Base-by-base conservation (phyloP, 2,797 vertebrate genomes). In the Alca torda region DNA sequence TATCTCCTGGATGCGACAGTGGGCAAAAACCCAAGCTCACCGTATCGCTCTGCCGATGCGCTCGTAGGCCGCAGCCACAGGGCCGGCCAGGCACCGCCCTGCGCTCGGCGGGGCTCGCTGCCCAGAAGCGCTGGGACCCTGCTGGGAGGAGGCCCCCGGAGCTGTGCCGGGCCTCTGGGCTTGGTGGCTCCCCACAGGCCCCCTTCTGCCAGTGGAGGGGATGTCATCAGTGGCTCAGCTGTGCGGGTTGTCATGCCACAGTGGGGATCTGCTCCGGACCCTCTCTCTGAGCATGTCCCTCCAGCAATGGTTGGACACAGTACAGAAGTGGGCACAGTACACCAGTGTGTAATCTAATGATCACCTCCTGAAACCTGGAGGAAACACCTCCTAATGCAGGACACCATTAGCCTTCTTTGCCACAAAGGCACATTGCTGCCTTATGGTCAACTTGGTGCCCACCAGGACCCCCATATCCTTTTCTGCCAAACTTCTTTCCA, bases 21-120 rank as follows among this genome's bases (percentile, higher is more conserved):
- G 54, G 60, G 13, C 2, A 45, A 72, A 54, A 37, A 7, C 3
- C 24, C 3, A 9, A 73, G 14, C 9, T 56, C 1, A 4, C 0
- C 3, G 10, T 4, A 9, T 12, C 1, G 1, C 13, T 45, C 17
- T 48, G 13, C 20, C 1, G 4, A 43, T 11, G 15, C 0, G 0
- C 13, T 57, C 0, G 1, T 4, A 19, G 24, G 10, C 39, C 76
- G 59, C 35, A 68, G 35, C 13, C 0, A 1, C 67, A 16, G 20
- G 11, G 17, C 8, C 0, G 3, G 12, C 3, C 1, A 1, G 23
- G 10, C 1, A 2, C 1, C 20, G 7, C 11, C 18, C 3, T 24
- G 1, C 0, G 2, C 14, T 33, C 6, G 3, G 24, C 0, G 0
- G 39, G 1, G 0, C 3, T 54, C 0, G 2, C 5, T 51, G 3